Conservation (phyloP, 2,888 invertebrate genomes). For the Lasiommata megera region DNA sequence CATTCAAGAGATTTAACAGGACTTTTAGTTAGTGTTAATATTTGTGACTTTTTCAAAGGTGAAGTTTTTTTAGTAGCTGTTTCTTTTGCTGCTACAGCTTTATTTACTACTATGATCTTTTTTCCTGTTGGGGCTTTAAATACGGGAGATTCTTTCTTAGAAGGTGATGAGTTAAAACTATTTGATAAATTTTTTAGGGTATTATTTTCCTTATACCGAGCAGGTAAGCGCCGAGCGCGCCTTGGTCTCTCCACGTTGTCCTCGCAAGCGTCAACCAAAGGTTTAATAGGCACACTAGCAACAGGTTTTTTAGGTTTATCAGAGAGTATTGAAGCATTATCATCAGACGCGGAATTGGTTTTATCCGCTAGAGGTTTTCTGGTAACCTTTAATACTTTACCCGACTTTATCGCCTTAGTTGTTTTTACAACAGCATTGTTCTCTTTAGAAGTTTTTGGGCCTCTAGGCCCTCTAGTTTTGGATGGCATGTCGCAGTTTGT, state of each 20-base stretch:
- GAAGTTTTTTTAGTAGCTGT: background rate
- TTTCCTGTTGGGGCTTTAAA: background rate
- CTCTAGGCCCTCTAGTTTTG: constrained; percentile 51
- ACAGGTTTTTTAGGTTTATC: constrained; percentile 36
- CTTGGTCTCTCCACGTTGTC: constrained; percentile 41
- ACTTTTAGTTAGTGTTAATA: constrained; percentile 45
- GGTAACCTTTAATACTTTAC: constrained; percentile 40
- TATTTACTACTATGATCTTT: background rate
- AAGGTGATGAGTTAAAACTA: constrained; percentile 33
- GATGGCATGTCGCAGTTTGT: constrained; percentile 60
- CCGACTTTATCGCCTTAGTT: constrained; percentile 37
- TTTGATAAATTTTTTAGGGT: constrained; percentile 45
- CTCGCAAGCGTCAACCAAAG: constrained; percentile 17
- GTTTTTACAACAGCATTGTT: constrained; percentile 41
- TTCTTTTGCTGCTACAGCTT: background rate
- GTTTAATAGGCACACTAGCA: constrained; percentile 9
- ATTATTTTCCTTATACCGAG: constrained; percentile 49
- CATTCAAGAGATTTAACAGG: constrained; percentile 41
- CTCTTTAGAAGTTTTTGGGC: constrained; percentile 56
- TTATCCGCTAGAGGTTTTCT: constrained; percentile 64
- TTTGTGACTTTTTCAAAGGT: constrained; percentile 14
- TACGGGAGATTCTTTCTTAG: constrained; percentile 2
- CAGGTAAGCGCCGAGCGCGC: constrained; percentile 54
- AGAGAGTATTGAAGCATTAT: constrained; percentile 47
- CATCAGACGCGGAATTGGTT: constrained; percentile 70